phyloP scores from a whole-genome alignment of 2,888 invertebrate genomes.

The Choreutis nemorana region DNA sequence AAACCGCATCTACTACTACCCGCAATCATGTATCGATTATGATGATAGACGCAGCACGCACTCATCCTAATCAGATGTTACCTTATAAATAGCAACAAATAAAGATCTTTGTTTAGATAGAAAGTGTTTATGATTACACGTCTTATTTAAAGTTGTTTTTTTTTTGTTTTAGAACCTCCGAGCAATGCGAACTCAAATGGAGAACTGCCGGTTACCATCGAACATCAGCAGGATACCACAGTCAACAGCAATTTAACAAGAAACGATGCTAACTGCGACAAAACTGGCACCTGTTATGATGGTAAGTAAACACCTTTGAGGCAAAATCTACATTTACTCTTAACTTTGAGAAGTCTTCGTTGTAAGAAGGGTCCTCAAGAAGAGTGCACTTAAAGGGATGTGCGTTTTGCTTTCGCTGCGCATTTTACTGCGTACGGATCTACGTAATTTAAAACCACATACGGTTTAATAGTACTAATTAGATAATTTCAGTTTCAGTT shows the following conservation, averaged over 20 bases:
- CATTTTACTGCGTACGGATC: not conserved
- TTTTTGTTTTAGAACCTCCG: conserved; percentile 58
- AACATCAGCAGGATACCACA: conserved; percentile 77
- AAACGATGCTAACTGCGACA: conserved; percentile 88
- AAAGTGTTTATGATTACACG: not conserved
- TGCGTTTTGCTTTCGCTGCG: not conserved
- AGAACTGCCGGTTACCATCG: conserved; percentile 77
- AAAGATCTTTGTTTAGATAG: conserved; percentile 10
- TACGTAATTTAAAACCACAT: not conserved
- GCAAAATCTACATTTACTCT: no score
- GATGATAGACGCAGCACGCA: conserved; percentile 30
- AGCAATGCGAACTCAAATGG: conserved; percentile 39
- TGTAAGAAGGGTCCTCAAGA: not conserved
- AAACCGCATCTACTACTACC: conserved; percentile 18
- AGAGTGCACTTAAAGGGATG: no score
- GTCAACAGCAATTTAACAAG: conserved; percentile 75
- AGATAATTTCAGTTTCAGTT: conserved; percentile 84
- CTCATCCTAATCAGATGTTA: conserved; percentile 34
- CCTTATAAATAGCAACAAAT: conserved; percentile 21
- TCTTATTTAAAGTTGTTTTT: conserved; percentile 9
- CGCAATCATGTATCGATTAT: conserved; percentile 50
- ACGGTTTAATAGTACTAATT: no score
- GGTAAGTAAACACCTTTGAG: conserved; percentile 73
- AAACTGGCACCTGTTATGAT: conserved; percentile 94
- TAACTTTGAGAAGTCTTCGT: no score